These are phyloP conservation scores for Heliothis peltigera DNA, from an alignment of 2,888 invertebrate species.

Conservation along the genomic window DNA sequence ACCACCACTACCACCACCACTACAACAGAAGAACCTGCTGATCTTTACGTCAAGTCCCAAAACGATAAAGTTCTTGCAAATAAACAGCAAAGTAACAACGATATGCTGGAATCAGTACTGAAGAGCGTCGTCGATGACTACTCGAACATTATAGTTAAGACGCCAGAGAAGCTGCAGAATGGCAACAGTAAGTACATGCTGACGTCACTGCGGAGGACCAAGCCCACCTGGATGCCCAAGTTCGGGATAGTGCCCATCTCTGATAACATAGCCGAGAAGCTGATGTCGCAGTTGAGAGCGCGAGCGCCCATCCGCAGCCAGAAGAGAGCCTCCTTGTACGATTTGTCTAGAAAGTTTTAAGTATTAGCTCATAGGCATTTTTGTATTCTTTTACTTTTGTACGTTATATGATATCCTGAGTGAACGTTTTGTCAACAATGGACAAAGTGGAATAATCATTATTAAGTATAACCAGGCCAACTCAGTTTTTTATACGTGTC, in stretches of 20 bases:
- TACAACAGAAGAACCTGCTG: neutral
- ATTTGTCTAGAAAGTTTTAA: constrained; percentile 6
- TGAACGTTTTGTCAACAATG: neutral
- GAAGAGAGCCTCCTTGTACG: constrained; percentile 13
- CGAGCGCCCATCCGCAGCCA: constrained; percentile 57
- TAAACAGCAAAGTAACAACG: constrained; percentile 26
- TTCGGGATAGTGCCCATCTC: constrained; percentile 79
- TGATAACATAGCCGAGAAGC: constrained; percentile 73
- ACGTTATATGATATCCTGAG: neutral
- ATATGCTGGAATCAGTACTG: constrained; percentile 43
- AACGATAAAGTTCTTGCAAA: constrained; percentile 1
- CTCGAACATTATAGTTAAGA: constrained; percentile 48
- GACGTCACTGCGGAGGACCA: constrained; percentile 69
- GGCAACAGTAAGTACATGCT: constrained; percentile 65
- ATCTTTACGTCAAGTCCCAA: neutral
- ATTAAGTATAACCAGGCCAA: neutral
- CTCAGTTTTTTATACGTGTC: constrained; percentile 7
- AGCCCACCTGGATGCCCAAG: constrained; percentile 73
- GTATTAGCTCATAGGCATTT: constrained; percentile 5
- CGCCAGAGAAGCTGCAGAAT: constrained; percentile 44
- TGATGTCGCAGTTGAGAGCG: constrained; percentile 70
- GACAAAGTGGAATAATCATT: neutral
- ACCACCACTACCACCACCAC: constrained; percentile 1
- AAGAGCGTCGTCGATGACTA: constrained; percentile 47
- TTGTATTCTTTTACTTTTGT: constrained; percentile 25